Evolutionary conservation across 2,113 vertebrate genomes (phyloP), one percentile per base, ranked within the genome.

Genomic region (Melanostigma gelatinosum): DNA sequence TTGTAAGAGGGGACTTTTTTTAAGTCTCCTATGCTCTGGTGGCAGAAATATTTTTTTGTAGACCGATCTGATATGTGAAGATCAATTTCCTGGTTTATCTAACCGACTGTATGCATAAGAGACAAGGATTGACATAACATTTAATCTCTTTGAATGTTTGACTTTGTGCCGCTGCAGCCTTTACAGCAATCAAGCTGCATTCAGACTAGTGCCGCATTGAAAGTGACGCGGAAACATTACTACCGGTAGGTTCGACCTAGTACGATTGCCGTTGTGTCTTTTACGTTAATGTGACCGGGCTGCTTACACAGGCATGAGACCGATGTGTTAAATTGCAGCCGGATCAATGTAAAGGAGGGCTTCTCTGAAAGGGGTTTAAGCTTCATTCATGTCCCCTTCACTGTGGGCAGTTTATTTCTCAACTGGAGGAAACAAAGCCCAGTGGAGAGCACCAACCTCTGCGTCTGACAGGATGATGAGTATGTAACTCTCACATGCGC

Each of bases 381-480:
- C 44, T 61, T 72, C 24, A 48, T 11, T 61, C 32, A 58, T 57
- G 70, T 58, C 42, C 60, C 46, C 8, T 44, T 57, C 57, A 44
- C 20, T 76, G 38, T 73, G n/a, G 12, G 62, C 38, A 72, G 29
- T 61, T 52, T 29, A 18, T 79, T 40, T 40, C 62, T 24, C 20
- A 46, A 24, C 72, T 63, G 27, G 27, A 57, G 24, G 8, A 68
- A 46, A 46, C 3, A 63, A 6, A 67, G n/a, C 4, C 11, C n/a
- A 29, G 34, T 71, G 52, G 38, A 50, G 34, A 66, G 34, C 48
- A 72, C 20, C 22, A n/a, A 22, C 40, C 12, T n/a, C 29, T 0
- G 2, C 34, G 55, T 77, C 34, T 72, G 44, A 66, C 29, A 52
- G 55, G 20, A 20, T 68, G 46, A 62, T 24, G 15, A 60, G 8